These are phyloP conservation scores for Oxygymnocypris stewartii DNA, from an alignment of 2,113 vertebrate genomes.

Conservation along the genomic window DNA sequence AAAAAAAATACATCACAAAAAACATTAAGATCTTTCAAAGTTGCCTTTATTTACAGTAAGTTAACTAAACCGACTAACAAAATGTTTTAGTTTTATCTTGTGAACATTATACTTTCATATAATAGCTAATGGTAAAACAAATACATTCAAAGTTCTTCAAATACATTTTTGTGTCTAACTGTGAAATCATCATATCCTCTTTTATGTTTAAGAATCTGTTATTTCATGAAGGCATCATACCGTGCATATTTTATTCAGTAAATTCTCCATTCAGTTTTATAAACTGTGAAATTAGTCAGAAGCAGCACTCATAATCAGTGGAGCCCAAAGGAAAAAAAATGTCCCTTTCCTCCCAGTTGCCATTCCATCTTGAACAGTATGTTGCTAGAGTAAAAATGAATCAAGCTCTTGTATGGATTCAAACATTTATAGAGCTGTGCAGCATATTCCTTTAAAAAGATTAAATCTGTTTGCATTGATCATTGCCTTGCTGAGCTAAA, in stretches of 20 bases:
- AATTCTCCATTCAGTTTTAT: background rate
- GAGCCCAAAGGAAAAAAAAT: background rate
- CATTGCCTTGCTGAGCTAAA: background rate
- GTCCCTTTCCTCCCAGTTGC: background rate
- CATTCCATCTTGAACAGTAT: background rate
- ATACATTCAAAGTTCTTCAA: no score
- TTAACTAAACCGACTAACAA: no score
- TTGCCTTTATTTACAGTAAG: no score
- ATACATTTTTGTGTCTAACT: background rate
- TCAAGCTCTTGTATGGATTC: background rate
- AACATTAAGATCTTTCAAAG: no score
- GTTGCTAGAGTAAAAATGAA: background rate
- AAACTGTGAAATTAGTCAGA: background rate
- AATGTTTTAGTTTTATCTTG: no score
- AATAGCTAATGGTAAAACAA: no score
- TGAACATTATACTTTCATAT: no score
- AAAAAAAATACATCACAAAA: no score
- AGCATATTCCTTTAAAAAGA: slow-evolving; percentile 5
- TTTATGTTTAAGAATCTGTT: background rate
- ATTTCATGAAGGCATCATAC: background rate
- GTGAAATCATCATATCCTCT: background rate
- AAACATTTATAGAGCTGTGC: background rate
- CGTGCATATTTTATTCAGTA: background rate
- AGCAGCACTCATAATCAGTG: background rate
- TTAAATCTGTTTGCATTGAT: slow-evolving; percentile 27